Evolutionary conservation across 2,113 vertebrate species (phyloP).

Genomic region (Colius striatus): DNA sequence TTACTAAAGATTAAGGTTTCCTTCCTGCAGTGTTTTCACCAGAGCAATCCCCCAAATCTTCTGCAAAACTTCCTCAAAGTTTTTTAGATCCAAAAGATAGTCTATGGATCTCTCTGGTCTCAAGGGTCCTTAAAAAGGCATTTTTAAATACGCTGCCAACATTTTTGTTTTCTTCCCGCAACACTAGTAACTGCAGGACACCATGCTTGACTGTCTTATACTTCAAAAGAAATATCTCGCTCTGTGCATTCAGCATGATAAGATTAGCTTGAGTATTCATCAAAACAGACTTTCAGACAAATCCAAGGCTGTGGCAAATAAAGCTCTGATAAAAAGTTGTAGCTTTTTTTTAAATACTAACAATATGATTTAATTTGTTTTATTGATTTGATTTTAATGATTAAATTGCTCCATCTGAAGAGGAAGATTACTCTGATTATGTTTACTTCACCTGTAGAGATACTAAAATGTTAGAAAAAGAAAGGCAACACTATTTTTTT

Average conservation of each 20-base stretch:
- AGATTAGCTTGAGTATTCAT: not conserved
- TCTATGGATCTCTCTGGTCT: not conserved
- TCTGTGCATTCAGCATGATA: not conserved
- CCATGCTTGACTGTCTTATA: not conserved
- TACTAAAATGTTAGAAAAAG: too few species aligned
- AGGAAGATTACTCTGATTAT: too few species aligned
- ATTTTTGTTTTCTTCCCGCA: not conserved
- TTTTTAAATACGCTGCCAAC: not conserved
- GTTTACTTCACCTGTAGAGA: too few species aligned
- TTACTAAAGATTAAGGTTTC: not conserved
- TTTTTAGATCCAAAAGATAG: not conserved
- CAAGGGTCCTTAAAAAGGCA: not conserved
- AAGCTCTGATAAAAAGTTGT: too few species aligned
- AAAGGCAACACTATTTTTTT: too few species aligned
- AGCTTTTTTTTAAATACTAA: too few species aligned
- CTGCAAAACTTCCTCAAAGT: not conserved
- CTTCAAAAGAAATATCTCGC: not conserved
- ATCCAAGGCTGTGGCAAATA: not conserved
- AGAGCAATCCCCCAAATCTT: not conserved
- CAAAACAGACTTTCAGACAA: not conserved
- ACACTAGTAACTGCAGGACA: not conserved
- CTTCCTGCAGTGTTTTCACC: not conserved
- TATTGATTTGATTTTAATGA: too few species aligned
- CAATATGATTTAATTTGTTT: too few species aligned
- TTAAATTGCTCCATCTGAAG: too few species aligned